These are phyloP conservation scores for Euwallacea similis DNA, from an alignment of 1,140 invertebrate genomes.

Conservation along the genomic window DNA sequence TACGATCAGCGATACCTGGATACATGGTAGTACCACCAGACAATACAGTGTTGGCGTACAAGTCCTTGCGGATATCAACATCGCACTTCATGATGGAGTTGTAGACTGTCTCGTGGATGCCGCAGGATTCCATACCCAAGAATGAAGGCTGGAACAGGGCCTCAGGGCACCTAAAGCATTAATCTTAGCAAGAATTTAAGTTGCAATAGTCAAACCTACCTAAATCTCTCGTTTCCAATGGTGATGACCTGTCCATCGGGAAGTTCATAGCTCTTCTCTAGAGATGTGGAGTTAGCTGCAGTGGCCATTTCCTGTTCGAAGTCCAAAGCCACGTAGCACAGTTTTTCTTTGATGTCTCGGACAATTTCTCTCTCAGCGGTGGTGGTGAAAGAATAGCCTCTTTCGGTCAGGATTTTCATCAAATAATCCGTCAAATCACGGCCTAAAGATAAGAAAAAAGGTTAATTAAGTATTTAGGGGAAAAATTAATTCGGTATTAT, in stretches of 20 bases:
- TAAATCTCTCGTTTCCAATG: conserved; percentile 95
- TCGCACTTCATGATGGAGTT: conserved; percentile 98
- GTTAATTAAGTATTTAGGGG: neutral
- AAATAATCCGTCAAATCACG: conserved; percentile 94
- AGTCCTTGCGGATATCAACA: conserved; percentile 90
- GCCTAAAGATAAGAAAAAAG: conserved; percentile 6
- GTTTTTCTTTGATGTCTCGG: conserved; percentile 92
- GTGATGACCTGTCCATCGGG: conserved; percentile 96
- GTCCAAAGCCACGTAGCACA: conserved; percentile 89
- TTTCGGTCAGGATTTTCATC: conserved; percentile 95
- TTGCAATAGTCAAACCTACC: conserved; percentile 61
- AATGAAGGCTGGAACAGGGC: conserved; percentile 95
- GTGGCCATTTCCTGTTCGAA: conserved; percentile 96
- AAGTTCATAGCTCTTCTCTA: conserved; percentile 93
- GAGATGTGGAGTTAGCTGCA: conserved; percentile 84
- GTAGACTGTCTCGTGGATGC: conserved; percentile 93
- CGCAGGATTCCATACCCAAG: conserved; percentile 93
- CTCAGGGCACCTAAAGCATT: conserved; percentile 73
- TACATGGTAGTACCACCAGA: conserved; percentile 98
- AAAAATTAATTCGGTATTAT: neutral
- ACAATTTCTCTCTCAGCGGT: conserved; percentile 96
- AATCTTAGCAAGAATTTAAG: neutral
- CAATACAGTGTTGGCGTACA: conserved; percentile 94
- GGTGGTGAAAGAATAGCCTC: conserved; percentile 96
- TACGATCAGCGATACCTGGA: conserved; percentile 76